Evolutionary conservation across 2,888 invertebrate species (phyloP), one percentile per base, ranked within the genome.

Genomic region (Tillus elongatus): DNA sequence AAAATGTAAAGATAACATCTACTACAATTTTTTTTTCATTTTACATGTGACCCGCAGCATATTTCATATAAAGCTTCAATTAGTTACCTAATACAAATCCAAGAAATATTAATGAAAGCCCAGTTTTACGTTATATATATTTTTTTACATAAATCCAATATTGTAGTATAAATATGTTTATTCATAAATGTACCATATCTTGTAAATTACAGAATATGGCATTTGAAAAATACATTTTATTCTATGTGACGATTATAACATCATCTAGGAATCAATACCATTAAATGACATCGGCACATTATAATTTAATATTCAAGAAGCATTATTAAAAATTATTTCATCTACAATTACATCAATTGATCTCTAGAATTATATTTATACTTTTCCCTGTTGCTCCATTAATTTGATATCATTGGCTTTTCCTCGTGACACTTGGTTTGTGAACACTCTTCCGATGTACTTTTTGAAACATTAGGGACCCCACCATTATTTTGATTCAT

Each of bases 201-300:
- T 47, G 46, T 45, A 46, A 47, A 47, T 56, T 56, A n/a, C n/a
- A n/a, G 54, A 61, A 59, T 60, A 61, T 58, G 58, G 57, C 57
- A 56, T 60, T 58, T 62, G 59, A 62, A 62, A 61, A 62, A 62
- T 62, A 62, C 57, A 51, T 54, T 47, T 54, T 46, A 50, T 52
- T 50, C 41, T 49, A 49, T 47, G 49, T 46, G 41, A 51, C 46
- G 46, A 50, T 54, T 57, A 54, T 49, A 48, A 49, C 50, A 52
- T 51, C 39, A 51, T 57, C 56, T 62, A 63, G 63, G 63, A 63
- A 60, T 60, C 60, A 56, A 52, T 60, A 60, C 59, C 60, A 58
- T 42, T 44, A 46, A 42, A 38, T 36, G 39, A 39, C 39, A 38
- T 37, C 32, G 24, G 19, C 36, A 42, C 35, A 41, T 49, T 40